phyloP scores from a whole-genome alignment of 2,888 invertebrate species.

The Vesta saturnalis region DNA sequence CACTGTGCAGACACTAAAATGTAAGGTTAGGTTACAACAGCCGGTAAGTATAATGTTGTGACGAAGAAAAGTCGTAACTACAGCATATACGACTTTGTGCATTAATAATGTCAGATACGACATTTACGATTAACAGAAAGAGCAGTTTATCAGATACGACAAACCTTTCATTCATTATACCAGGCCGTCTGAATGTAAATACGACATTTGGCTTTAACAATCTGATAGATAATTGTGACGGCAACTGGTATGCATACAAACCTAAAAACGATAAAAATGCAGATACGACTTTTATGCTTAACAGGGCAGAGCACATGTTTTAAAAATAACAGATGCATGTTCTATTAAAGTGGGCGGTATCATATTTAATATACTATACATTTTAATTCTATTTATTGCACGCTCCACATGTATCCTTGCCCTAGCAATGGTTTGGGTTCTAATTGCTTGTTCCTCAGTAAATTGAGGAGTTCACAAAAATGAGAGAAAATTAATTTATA shows the following conservation, averaged over 20 bases:
- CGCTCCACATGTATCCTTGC: too few species aligned
- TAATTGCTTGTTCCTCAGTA: too few species aligned
- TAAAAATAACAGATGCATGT: too few species aligned
- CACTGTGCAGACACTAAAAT: constrained; percentile 5
- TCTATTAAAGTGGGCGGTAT: too few species aligned
- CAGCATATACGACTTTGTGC: constrained; percentile 2
- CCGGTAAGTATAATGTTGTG: background rate
- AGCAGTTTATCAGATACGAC: constrained; percentile 2
- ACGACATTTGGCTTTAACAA: constrained; percentile 1
- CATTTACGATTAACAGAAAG: background rate
- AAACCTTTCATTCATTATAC: constrained; percentile 5
- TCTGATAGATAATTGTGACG: background rate
- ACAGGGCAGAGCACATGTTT: too few species aligned
- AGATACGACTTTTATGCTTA: constrained; percentile 3
- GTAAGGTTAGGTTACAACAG: constrained; percentile 5
- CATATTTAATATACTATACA: too few species aligned
- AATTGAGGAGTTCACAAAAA: too few species aligned
- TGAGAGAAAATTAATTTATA: too few species aligned
- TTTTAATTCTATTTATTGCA: too few species aligned
- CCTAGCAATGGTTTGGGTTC: too few species aligned
- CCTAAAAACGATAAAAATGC: constrained; percentile 5
- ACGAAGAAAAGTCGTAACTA: constrained; percentile 5
- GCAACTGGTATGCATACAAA: constrained; percentile 2
- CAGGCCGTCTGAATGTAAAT: constrained; percentile 5
- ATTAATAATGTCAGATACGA: constrained; percentile 5